Percentiles rank a stretch among this genome's conserved stretches.
Conservation (phyloP, 2,888 invertebrate species). For the Julus scandinavius region DNA sequence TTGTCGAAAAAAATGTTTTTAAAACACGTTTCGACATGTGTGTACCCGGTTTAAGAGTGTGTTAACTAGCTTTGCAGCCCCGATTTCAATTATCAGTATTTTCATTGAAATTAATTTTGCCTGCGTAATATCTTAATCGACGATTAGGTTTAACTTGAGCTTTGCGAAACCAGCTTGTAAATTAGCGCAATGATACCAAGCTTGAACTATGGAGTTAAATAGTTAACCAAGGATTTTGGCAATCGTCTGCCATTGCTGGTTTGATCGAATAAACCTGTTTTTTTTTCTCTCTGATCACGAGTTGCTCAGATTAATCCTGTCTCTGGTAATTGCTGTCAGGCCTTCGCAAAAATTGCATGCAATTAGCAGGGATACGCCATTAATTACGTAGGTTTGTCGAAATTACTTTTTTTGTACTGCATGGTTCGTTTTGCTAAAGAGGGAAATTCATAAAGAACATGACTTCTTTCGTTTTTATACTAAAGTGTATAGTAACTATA, state of each 20-base stretch:
- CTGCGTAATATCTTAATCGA: too few species aligned
- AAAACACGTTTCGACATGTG: too few species aligned
- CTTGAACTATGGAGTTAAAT: too few species aligned
- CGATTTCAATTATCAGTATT: background rate
- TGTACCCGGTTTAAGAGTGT: too few species aligned
- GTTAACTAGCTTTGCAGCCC: too few species aligned
- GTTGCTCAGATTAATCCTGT: background rate
- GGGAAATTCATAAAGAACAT: background rate
- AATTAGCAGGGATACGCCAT: background rate
- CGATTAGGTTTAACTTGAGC: too few species aligned
- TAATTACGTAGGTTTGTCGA: background rate
- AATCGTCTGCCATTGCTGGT: background rate
- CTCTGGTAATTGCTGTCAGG: background rate
- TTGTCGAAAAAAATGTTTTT: too few species aligned
- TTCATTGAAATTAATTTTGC: background rate
- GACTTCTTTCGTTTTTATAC: too few species aligned
- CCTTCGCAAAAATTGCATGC: background rate
- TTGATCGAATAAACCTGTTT: conserved; percentile 1
- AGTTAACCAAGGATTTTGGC: background rate
- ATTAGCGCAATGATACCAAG: too few species aligned
- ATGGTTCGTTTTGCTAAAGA: background rate
- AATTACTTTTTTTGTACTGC: background rate
- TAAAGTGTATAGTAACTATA: too few species aligned
- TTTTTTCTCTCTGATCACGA: background rate
- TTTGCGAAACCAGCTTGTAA: background rate